Conservation (phyloP, 2,797 vertebrate genomes). For the Cossypha polioptera region DNA sequence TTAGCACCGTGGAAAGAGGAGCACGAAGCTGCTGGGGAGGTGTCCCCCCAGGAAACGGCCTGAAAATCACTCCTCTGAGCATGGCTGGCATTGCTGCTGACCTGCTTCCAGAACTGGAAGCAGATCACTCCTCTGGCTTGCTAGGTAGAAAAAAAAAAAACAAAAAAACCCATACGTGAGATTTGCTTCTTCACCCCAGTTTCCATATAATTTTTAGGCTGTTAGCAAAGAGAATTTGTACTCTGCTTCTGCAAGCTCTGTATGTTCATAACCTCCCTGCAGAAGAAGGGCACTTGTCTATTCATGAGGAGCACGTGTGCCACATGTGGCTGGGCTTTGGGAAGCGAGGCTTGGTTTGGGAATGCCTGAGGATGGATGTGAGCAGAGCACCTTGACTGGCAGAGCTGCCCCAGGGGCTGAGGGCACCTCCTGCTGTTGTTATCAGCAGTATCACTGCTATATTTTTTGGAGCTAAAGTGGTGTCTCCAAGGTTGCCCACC, state of each 20-base stretch:
- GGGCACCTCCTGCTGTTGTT: not conserved
- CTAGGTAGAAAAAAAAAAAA: not conserved
- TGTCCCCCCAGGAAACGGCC: not conserved
- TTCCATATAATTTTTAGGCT: not conserved
- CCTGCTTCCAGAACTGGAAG: not conserved
- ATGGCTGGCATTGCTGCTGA: not conserved
- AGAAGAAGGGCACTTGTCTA: not conserved
- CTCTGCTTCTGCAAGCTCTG: not conserved
- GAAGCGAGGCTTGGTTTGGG: not conserved
- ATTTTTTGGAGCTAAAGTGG: not conserved
- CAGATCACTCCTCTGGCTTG: not conserved
- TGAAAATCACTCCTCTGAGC: not conserved
- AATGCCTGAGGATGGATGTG: not conserved
- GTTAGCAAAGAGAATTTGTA: not conserved
- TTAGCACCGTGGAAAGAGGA: not conserved
- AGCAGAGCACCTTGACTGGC: not conserved
- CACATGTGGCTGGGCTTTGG: not conserved
- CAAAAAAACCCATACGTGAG: not conserved
- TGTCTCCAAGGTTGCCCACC: not conserved
- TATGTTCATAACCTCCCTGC: not conserved
- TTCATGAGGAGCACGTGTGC: not conserved
- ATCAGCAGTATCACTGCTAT: not conserved
- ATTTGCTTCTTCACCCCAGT: not conserved
- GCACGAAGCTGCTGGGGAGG: fast-evolving
- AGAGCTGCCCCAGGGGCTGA: not conserved